Conservation (phyloP, 1,140 invertebrate species). For the Tachypleus tridentatus region DNA sequence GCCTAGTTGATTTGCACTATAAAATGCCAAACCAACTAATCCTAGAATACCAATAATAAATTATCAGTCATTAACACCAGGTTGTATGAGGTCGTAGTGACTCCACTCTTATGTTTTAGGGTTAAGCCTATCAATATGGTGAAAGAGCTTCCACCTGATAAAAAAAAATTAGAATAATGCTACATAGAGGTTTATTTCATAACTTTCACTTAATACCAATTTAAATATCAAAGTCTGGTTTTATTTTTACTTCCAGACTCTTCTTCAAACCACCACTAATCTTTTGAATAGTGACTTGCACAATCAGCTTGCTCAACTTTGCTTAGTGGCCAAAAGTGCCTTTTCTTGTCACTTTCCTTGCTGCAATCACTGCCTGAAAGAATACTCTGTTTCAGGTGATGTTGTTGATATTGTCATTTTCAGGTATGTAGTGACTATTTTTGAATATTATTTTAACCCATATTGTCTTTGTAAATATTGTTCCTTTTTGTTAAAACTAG, state of each 20-base stretch:
- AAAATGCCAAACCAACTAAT: too few relatives aligned
- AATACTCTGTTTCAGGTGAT: too few relatives aligned
- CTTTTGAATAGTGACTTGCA: conserved; percentile 37
- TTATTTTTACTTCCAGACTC: conserved; percentile 28
- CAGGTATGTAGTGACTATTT: too few relatives aligned
- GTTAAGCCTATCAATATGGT: background rate
- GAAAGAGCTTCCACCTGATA: background rate
- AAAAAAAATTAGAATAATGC: background rate
- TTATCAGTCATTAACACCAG: too few relatives aligned
- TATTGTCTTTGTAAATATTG: too few relatives aligned
- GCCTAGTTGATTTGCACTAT: too few relatives aligned
- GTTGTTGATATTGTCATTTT: too few relatives aligned
- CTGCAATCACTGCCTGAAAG: conserved; percentile 32
- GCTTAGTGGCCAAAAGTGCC: conserved; percentile 28
- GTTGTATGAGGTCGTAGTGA: too few relatives aligned
- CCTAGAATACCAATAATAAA: too few relatives aligned
- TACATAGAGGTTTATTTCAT: background rate
- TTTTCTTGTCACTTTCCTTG: conserved; percentile 29
- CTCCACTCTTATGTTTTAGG: background rate
- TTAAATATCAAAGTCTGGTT: background rate
- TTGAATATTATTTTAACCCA: too few relatives aligned
- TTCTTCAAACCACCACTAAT: conserved; percentile 35
- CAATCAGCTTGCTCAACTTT: conserved; percentile 30
- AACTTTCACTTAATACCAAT: too few relatives aligned
- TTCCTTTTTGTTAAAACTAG: too few relatives aligned